phyloP scores from a whole-genome alignment of 2,797 vertebrate species.

The Epinephelus coioides region DNA sequence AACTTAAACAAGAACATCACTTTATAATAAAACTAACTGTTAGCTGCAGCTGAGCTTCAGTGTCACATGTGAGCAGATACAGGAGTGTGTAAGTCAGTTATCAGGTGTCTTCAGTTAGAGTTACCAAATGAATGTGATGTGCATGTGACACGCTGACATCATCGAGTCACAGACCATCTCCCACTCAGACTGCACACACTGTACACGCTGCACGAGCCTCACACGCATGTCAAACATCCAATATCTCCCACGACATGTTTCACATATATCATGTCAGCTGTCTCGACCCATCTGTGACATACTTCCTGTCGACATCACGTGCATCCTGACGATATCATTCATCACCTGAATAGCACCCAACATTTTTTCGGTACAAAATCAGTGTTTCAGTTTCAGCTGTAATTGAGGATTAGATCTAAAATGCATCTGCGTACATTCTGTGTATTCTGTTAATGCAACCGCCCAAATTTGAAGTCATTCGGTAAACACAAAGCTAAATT shows the following conservation, averaged over 20 bases:
- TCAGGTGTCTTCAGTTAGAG: background rate
- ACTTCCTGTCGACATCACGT: background rate
- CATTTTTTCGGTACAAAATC: background rate
- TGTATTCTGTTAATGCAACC: background rate
- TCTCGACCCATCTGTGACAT: constrained; percentile 10
- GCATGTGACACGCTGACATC: constrained; percentile 8
- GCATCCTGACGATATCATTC: background rate
- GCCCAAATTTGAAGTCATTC: constrained; percentile 9
- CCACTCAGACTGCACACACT: background rate
- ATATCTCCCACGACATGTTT: background rate
- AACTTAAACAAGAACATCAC: background rate
- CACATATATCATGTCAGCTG: constrained; percentile 9
- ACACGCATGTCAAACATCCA: constrained; percentile 18
- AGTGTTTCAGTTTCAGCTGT: background rate
- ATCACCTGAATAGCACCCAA: background rate
- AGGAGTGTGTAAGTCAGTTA: background rate
- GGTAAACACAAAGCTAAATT: constrained; percentile 14
- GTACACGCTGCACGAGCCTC: background rate
- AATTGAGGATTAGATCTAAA: background rate
- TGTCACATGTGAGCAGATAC: background rate
- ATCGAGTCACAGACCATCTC: background rate
- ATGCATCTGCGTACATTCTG: background rate
- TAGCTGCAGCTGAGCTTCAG: background rate
- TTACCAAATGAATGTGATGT: background rate
- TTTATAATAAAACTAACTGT: background rate